phyloP scores from a whole-genome alignment of 1,140 invertebrate genomes.

The Drosophila trapezifrons region DNA sequence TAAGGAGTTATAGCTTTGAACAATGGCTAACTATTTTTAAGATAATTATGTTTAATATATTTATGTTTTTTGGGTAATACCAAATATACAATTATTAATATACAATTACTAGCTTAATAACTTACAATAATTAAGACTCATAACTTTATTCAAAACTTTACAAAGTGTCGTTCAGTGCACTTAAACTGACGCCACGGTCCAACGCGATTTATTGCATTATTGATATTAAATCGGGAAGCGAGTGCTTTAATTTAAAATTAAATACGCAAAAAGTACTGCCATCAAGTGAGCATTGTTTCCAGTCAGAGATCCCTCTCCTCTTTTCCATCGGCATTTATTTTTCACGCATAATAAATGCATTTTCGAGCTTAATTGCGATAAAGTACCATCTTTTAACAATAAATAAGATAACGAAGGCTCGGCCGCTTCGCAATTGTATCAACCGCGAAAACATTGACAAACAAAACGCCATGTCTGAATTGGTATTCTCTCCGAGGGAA shows the following conservation, averaged over 20 bases:
- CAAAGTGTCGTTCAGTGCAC: conserved; percentile 5
- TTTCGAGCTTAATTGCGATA: conserved; percentile 67
- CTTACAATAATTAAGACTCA: neutral
- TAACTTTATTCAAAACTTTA: too few relatives aligned
- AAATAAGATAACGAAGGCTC: conserved; percentile 57
- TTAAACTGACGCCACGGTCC: conserved; percentile 11
- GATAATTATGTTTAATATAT: too few relatives aligned
- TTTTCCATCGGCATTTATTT: conserved; percentile 51
- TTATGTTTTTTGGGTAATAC: too few relatives aligned
- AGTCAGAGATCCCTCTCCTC: neutral
- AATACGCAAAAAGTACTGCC: conserved; percentile 20
- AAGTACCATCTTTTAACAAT: conserved; percentile 57
- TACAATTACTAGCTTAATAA: too few relatives aligned
- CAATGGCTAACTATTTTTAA: too few relatives aligned
- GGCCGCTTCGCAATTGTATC: conserved; percentile 25
- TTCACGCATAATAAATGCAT: conserved; percentile 64
- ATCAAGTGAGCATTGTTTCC: conserved; percentile 43
- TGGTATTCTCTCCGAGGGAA: conserved; percentile 10
- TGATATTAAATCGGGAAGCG: conserved; percentile 65
- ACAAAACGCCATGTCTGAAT: conserved; percentile 20
- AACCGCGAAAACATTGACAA: conserved; percentile 25
- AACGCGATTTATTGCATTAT: conserved; percentile 71
- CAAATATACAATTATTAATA: too few relatives aligned
- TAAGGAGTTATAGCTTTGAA: too few relatives aligned
- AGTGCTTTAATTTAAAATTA: conserved; percentile 59